phyloP scores from a whole-genome alignment of 2,888 invertebrate genomes.

The Habrosyne pyritoides region DNA sequence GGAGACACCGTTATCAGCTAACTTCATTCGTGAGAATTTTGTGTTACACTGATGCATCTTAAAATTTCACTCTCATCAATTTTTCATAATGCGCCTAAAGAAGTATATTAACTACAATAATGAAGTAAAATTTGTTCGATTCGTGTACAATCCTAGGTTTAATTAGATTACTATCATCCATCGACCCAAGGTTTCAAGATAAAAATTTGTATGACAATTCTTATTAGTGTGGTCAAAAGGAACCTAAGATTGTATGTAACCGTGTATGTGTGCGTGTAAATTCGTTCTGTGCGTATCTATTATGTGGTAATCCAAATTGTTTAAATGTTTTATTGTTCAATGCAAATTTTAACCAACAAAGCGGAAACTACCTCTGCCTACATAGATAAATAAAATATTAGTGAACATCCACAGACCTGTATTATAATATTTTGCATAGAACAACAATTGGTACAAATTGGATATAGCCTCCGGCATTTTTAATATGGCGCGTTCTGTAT shows the following conservation, averaged over 20 bases:
- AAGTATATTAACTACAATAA: too few species aligned
- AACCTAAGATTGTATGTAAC: background rate
- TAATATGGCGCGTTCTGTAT: background rate
- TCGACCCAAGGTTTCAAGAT: too few species aligned
- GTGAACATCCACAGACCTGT: background rate
- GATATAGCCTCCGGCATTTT: background rate
- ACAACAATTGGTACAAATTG: background rate
- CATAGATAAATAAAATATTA: background rate
- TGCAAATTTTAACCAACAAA: background rate
- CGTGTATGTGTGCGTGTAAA: background rate
- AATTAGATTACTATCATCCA: too few species aligned
- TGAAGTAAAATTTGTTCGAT: too few species aligned
- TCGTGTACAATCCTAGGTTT: too few species aligned
- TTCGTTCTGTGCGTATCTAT: background rate
- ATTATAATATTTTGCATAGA: background rate
- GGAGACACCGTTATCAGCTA: too few species aligned
- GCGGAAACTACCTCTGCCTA: background rate
- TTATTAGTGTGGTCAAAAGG: too few species aligned
- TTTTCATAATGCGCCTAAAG: too few species aligned
- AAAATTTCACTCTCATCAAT: too few species aligned
- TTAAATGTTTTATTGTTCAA: background rate
- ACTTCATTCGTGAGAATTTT: too few species aligned
- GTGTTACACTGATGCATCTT: too few species aligned
- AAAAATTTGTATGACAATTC: too few species aligned
- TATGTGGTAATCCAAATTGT: background rate